phyloP scores from a whole-genome alignment of 1,140 invertebrate species.

The Oedothorax gibbosus region DNA sequence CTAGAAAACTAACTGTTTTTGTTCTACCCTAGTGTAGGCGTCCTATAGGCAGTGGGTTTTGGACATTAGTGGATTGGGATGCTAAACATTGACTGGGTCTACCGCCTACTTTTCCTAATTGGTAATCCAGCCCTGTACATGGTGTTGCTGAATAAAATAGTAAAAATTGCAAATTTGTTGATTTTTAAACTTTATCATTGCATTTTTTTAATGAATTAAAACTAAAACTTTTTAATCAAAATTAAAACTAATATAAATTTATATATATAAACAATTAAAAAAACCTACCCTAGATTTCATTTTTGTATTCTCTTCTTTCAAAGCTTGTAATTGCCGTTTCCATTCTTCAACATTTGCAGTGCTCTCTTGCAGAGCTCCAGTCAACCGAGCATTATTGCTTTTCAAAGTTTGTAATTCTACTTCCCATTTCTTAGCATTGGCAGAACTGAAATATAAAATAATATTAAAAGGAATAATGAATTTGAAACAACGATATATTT shows the following conservation, averaged over 20 bases:
- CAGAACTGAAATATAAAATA: conserved; percentile 76
- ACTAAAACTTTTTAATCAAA: neutral
- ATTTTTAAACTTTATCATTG: neutral
- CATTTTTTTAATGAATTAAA: neutral
- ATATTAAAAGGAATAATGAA: neutral
- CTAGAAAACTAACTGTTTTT: no score
- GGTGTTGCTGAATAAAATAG: neutral
- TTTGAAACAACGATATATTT: neutral
- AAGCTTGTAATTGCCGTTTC: conserved; percentile 95
- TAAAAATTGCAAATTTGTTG: neutral
- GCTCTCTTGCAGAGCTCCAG: conserved; percentile 95
- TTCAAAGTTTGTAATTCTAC: conserved; percentile 95
- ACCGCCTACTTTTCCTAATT: no score
- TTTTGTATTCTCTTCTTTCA: conserved; percentile 94
- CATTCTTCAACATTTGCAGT: conserved; percentile 98
- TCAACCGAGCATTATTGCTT: conserved; percentile 94
- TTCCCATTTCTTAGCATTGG: conserved; percentile 99
- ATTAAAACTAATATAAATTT: neutral
- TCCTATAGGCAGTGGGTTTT: no score
- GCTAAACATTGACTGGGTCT: no score
- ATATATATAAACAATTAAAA: neutral
- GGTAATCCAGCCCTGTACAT: no score
- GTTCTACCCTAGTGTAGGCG: no score
- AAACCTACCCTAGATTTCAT: conserved; percentile 78
- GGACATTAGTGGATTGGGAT: no score